These are phyloP conservation scores for Podargus strigoides DNA, from an alignment of 2,797 vertebrate species.

Conservation along the genomic window DNA sequence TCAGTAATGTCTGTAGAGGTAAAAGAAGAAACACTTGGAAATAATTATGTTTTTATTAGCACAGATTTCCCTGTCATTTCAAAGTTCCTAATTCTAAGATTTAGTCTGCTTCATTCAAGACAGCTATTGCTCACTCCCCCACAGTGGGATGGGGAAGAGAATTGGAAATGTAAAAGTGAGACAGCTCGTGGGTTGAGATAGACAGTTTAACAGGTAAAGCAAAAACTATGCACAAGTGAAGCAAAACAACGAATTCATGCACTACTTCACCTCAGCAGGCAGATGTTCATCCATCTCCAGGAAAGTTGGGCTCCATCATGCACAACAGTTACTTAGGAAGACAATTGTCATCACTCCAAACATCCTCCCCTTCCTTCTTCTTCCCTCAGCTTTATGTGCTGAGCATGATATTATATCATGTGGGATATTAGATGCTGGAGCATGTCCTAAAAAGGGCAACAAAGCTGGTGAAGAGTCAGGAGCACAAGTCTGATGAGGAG, in stretches of 20 bases:
- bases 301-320: background rate
- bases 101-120: background rate
- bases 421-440: too few species aligned
- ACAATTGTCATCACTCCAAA: background rate
- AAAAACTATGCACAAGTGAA: background rate
- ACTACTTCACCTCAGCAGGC: background rate
- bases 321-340: fast-evolving
- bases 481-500: too few species aligned
- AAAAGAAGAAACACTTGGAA: background rate
- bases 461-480: too few species aligned
- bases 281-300: background rate
- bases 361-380: background rate
- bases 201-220: background rate
- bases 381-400: background rate
- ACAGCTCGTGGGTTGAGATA: background rate
- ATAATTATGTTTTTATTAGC: background rate
- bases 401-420: fast-evolving
- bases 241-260: background rate
- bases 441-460: too few species aligned
- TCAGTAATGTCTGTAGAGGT: slow-evolving; percentile 9
- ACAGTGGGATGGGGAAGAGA: background rate
- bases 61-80: background rate
- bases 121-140: background rate
- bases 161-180: background rate
- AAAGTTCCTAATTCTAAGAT: background rate